Evolutionary conservation across 2,888 invertebrate species (phyloP).

Genomic region (Lithophane socia): DNA sequence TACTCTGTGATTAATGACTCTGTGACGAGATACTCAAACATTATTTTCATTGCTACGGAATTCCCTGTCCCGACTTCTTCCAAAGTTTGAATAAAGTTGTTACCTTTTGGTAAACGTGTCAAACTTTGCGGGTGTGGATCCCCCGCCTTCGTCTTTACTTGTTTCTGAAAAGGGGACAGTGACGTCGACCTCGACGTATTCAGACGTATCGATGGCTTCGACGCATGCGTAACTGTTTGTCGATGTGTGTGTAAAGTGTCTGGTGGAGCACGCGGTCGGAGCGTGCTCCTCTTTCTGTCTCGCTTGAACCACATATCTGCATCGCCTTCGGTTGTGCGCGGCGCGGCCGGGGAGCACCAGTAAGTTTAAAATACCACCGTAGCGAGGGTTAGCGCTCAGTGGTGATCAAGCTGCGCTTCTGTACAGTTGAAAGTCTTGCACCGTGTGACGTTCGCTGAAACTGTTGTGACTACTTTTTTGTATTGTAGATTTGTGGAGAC

Average conservation of each 20-base stretch:
- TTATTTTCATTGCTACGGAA: conserved; percentile 2
- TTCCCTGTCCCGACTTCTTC: background rate
- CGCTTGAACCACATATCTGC: conserved; percentile 74
- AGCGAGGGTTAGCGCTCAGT: conserved; percentile 84
- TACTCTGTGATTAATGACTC: background rate
- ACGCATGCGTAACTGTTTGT: conserved; percentile 84
- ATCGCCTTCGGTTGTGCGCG: conserved; percentile 72
- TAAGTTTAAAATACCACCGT: conserved; percentile 87
- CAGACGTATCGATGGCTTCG: conserved; percentile 80
- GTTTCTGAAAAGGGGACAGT: conserved; percentile 82
- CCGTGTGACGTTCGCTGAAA: conserved; percentile 74
- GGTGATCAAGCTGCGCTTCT: conserved; percentile 81
- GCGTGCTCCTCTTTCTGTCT: conserved; percentile 83
- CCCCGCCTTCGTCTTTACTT: conserved; percentile 74
- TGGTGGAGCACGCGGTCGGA: conserved; percentile 83
- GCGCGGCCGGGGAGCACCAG: conserved; percentile 81
- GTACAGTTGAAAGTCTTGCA: conserved; percentile 73
- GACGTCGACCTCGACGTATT: conserved; percentile 83
- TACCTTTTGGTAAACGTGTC: conserved; percentile 46
- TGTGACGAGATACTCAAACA: background rate
- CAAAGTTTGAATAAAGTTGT: conserved; percentile 25
- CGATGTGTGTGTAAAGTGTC: conserved; percentile 82
- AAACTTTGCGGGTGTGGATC: conserved; percentile 52
- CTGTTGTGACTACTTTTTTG: conserved; percentile 79
- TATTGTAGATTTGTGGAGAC: conserved; percentile 79